Conservation (phyloP, 2,113 vertebrate genomes). For the Suricata suricatta region DNA sequence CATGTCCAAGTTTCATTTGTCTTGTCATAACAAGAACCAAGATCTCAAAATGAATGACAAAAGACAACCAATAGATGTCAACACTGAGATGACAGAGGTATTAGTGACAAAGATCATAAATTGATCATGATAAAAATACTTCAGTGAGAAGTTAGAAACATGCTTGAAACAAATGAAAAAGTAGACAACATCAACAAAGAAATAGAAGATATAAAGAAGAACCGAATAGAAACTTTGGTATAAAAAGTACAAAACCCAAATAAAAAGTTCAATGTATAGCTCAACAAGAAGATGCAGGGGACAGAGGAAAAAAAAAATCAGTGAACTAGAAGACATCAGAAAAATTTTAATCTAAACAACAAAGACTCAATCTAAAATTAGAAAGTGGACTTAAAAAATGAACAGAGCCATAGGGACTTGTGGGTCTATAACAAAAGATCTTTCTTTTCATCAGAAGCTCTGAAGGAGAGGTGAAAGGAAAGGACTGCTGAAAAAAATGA, state of each 20-base stretch:
- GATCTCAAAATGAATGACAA: neutral
- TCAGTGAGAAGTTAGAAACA: neutral
- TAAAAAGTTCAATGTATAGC: neutral
- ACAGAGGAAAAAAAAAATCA: neutral
- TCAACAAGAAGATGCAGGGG: neutral
- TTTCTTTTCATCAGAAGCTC: neutral
- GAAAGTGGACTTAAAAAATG: neutral
- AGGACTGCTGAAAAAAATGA: neutral
- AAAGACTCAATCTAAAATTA: neutral
- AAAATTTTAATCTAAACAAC: neutral
- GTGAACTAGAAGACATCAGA: neutral
- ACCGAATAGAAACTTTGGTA: neutral
- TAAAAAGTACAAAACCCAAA: neutral
- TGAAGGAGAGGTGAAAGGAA: neutral
- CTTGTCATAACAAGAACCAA: neutral
- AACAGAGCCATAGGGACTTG: neutral
- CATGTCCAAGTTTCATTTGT: neutral
- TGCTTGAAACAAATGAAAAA: neutral
- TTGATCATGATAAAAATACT: neutral
- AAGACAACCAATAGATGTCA: neutral
- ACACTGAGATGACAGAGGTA: neutral
- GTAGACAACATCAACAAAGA: neutral
- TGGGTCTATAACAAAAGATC: neutral
- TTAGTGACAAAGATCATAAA: neutral
- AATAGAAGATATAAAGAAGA: neutral